phyloP scores from a whole-genome alignment of 2,797 vertebrate species.

The Hapalemur alaotrensis region DNA sequence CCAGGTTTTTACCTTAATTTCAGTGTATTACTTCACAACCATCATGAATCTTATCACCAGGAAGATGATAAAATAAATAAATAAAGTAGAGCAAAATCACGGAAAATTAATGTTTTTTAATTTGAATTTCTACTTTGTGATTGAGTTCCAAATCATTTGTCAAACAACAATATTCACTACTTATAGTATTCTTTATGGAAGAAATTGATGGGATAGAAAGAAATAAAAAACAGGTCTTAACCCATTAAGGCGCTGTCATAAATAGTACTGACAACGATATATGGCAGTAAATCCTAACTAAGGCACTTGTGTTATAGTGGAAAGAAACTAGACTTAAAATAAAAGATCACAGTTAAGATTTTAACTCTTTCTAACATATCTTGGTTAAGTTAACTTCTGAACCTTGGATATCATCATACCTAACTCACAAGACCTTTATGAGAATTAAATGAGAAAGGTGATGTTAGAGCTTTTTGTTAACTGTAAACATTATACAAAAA shows the following conservation, averaged over 20 bases:
- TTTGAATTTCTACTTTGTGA: conserved; percentile 66
- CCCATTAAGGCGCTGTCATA: not conserved
- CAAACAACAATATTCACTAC: conserved; percentile 56
- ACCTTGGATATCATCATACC: not conserved
- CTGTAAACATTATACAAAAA: conserved; percentile 23
- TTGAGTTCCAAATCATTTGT: conserved; percentile 62
- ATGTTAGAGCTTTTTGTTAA: not conserved
- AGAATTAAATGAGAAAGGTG: conserved; percentile 44
- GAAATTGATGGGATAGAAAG: conserved; percentile 40
- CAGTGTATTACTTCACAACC: conserved; percentile 52
- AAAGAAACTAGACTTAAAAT: conserved; percentile 22
- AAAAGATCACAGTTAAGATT: conserved; percentile 29
- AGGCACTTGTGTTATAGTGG: not conserved
- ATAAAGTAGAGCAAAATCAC: conserved; percentile 51
- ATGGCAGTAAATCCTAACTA: conserved; percentile 47
- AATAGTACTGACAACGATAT: conserved; percentile 11
- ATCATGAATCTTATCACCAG: conserved; percentile 54
- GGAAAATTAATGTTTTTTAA: conserved; percentile 69
- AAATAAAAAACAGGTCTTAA: conserved; percentile 52
- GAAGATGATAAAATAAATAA: conserved; percentile 45
- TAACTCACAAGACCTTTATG: not conserved
- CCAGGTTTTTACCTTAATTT: conserved; percentile 53
- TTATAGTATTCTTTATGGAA: conserved; percentile 40
- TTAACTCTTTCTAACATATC: conserved; percentile 46
- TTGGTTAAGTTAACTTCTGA: conserved; percentile 25